Conservation (phyloP, 2,113 vertebrate genomes). For the Syngnathus typhle region DNA sequence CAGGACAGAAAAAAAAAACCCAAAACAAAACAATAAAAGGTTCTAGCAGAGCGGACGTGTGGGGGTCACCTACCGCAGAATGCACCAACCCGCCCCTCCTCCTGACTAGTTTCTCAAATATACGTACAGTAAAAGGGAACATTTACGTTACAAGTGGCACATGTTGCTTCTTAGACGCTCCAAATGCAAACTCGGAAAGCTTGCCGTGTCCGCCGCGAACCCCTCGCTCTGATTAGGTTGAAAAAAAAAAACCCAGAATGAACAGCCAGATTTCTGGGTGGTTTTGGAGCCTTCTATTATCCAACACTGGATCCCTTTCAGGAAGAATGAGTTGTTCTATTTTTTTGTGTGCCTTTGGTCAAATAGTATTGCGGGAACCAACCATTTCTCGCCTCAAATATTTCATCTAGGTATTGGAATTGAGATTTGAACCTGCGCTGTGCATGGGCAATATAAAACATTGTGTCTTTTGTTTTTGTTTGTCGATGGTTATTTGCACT, state of each 20-base stretch:
- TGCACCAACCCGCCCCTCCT: slow-evolving; percentile 48
- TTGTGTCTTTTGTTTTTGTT: not conserved
- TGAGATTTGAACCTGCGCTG: not conserved
- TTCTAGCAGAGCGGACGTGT: slow-evolving; percentile 65
- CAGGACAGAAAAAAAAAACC: slow-evolving; percentile 33
- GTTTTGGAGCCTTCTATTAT: slow-evolving; percentile 36
- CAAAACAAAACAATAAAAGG: slow-evolving; percentile 68
- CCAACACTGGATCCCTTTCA: slow-evolving; percentile 39
- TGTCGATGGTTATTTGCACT: slow-evolving; percentile 14
- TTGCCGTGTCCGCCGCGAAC: slow-evolving; percentile 8
- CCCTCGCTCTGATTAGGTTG: slow-evolving; percentile 40
- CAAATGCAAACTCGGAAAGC: slow-evolving; percentile 63
- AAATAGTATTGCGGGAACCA: not conserved
- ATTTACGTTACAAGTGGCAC: slow-evolving; percentile 57
- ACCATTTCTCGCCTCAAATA: not conserved
- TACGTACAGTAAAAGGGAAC: slow-evolving; percentile 16
- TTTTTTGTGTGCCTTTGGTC: not conserved
- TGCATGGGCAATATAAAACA: too few relatives aligned
- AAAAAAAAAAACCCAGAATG: slow-evolving; percentile 6
- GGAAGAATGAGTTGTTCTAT: slow-evolving; percentile 25
- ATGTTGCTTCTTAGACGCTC: slow-evolving; percentile 72
- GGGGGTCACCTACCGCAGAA: slow-evolving; percentile 76
- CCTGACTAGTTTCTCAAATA: slow-evolving; percentile 44
- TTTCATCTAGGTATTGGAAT: not conserved
- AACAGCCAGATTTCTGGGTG: slow-evolving; percentile 41